Conservation (phyloP, 2,888 invertebrate genomes). For the Leucozona laternaria region DNA sequence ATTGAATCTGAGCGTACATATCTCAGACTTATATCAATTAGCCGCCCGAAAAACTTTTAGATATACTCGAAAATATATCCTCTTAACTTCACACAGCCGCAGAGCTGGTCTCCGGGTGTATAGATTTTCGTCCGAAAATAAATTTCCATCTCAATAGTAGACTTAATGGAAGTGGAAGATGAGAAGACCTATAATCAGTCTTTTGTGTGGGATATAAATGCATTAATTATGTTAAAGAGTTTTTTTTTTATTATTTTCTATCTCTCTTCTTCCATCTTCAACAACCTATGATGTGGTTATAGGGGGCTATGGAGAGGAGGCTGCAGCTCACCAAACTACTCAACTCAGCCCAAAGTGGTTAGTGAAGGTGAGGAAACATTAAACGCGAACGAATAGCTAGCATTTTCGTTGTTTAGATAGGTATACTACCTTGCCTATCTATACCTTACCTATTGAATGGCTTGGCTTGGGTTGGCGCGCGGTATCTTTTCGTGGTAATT, state of each 20-base stretch:
- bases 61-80: constrained; percentile 38
- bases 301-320: not conserved
- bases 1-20: constrained; percentile 61
- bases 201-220: constrained; percentile 74
- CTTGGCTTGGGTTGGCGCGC: constrained; percentile 14
- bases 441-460: constrained; percentile 33
- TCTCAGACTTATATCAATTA: constrained; percentile 72
- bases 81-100: not conserved
- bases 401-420: constrained; percentile 34
- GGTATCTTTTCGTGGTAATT: constrained; percentile 43
- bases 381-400: constrained; percentile 18
- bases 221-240: constrained; percentile 74
- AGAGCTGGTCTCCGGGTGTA: not conserved
- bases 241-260: constrained; percentile 20
- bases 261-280: constrained; percentile 35
- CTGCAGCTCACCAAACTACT: constrained; percentile 14
- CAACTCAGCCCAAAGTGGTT: constrained; percentile 47
- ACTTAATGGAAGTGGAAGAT: constrained; percentile 70
- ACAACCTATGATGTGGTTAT: not conserved
- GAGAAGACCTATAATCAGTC: constrained; percentile 63
- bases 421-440: too few species aligned
- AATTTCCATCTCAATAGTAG: constrained; percentile 72
- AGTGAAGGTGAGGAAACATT: constrained; percentile 44
- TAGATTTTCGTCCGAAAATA: constrained; percentile 31
- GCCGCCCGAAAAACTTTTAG: constrained; percentile 62